These are phyloP conservation scores for Drosophila arizonae DNA, from an alignment of 1,140 invertebrate genomes.

Conservation along the genomic window DNA sequence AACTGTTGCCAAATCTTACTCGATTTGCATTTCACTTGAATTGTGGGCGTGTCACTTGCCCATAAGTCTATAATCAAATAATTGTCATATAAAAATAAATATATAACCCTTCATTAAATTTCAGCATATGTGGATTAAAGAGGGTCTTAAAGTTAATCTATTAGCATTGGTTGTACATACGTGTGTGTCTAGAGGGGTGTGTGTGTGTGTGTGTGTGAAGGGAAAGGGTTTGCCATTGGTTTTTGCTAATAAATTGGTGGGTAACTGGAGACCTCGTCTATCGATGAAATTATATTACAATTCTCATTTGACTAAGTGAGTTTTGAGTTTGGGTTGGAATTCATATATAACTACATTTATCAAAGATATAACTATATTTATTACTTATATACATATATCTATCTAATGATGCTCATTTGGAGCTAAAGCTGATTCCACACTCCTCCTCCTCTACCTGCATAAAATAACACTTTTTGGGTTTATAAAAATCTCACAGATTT, in stretches of 20 bases:
- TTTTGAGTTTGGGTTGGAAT: no score
- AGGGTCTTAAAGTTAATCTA: slow-evolving; percentile 26
- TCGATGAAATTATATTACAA: slow-evolving; percentile 20
- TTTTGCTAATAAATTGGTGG: slow-evolving; percentile 37
- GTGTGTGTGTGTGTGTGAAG: background rate
- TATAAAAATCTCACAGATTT: no score
- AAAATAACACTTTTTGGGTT: no score
- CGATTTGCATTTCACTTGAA: slow-evolving; percentile 42
- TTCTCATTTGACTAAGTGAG: slow-evolving; percentile 8
- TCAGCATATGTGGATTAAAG: slow-evolving; percentile 29
- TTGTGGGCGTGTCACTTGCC: slow-evolving; percentile 47
- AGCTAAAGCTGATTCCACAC: no score
- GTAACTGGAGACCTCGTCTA: slow-evolving; percentile 25
- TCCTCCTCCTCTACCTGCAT: no score
- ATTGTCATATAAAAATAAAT: slow-evolving; percentile 37
- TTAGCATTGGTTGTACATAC: background rate
- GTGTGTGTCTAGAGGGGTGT: background rate
- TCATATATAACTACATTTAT: no score
- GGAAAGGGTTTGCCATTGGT: slow-evolving; percentile 18
- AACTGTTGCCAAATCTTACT: slow-evolving; percentile 54
- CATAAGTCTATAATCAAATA: slow-evolving; percentile 60
- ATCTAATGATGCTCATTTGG: no score
- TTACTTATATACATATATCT: no score
- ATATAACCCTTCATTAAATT: slow-evolving; percentile 41
- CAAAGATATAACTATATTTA: no score